These are phyloP conservation scores for Lophura nycthemera DNA, from an alignment of 2,113 vertebrate species.

Conservation along the genomic window DNA sequence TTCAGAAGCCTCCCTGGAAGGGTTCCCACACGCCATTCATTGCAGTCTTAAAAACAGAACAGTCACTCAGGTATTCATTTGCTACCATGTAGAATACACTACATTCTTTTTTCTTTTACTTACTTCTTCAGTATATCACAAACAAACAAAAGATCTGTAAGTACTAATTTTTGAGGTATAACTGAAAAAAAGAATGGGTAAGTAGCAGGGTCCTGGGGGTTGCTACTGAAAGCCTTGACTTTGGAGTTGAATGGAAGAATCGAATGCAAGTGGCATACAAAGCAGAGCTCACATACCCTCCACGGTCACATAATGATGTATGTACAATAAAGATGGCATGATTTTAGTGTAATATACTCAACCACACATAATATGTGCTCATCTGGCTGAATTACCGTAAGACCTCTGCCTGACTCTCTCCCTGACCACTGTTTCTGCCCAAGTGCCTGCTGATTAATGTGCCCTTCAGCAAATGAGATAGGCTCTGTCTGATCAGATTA, in stretches of 20 bases:
- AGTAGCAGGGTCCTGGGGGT: not conserved
- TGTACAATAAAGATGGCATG: constrained; percentile 9
- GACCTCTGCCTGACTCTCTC: not conserved
- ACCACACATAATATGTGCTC: not conserved
- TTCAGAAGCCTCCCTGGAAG: constrained; percentile 28
- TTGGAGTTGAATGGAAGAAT: not conserved
- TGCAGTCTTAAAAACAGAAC: not conserved
- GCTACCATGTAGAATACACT: not conserved
- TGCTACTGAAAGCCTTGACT: not conserved
- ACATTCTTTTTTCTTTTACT: not conserved
- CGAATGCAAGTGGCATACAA: not conserved
- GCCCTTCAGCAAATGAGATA: constrained; percentile 65
- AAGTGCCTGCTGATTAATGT: constrained; percentile 69
- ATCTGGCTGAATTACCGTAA: constrained; percentile 36
- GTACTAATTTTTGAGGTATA: not conserved
- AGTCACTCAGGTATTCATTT: not conserved
- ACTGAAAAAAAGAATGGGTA: not conserved
- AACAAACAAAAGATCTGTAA: not conserved
- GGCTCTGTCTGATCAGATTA: constrained; percentile 61
- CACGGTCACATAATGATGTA: not conserved
- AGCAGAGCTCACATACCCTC: not conserved
- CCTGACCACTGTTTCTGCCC: constrained; percentile 38
- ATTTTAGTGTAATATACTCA: constrained; percentile 30
- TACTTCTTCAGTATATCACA: not conserved
- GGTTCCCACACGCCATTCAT: not conserved